Evolutionary conservation across 2,113 vertebrate species (phyloP).

Genomic region (Anser brachyrhynchus): DNA sequence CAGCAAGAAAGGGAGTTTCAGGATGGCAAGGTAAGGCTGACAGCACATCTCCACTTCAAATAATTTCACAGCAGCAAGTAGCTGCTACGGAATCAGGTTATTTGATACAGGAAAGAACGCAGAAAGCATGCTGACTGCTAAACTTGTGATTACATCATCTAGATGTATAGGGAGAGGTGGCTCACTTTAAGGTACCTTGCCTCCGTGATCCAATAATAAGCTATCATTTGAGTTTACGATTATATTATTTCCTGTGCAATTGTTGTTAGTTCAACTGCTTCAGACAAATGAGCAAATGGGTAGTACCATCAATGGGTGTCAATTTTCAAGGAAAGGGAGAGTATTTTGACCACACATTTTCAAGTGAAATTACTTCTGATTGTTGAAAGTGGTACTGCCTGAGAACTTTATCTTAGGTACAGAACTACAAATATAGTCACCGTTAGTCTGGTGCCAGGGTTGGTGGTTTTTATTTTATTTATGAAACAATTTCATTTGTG

Average conservation of each 20-base stretch:
- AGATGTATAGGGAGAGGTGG: not conserved
- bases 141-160: accelerated
- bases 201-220: not conserved
- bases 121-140: not conserved
- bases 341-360: not conserved
- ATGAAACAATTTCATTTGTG: too few species aligned
- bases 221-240: not conserved
- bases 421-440: not conserved
- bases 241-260: not conserved
- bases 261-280: not conserved
- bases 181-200: not conserved
- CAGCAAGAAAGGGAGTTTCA: not conserved
- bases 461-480: not conserved
- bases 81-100: not conserved
- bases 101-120: not conserved
- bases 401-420: not conserved
- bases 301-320: not conserved
- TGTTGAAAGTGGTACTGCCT: not conserved
- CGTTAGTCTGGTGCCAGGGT: not conserved
- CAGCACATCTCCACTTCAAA: not conserved
- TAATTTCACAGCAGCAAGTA: not conserved
- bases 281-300: not conserved
- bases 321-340: not conserved
- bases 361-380: not conserved
- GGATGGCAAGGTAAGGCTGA: not conserved